Evolutionary conservation across 2,113 vertebrate genomes (phyloP).

Genomic region (Gallinago paraguaiae): DNA sequence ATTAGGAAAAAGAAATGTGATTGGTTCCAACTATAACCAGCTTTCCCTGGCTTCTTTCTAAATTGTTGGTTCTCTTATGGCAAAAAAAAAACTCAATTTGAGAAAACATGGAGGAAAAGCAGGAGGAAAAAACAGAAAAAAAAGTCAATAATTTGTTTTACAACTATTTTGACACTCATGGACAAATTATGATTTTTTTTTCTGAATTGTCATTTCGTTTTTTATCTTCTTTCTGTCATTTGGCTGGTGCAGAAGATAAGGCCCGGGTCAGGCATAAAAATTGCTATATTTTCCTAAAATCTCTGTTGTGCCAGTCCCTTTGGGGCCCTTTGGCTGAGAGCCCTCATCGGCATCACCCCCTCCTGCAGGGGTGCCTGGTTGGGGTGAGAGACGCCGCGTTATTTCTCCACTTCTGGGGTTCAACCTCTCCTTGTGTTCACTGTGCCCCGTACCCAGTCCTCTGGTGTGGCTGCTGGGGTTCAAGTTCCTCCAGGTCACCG

Average conservation of each 20-base stretch:
- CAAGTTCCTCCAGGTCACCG: fast-evolving
- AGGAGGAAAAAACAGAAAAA: not conserved
- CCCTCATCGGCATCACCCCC: no score
- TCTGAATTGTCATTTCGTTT: not conserved
- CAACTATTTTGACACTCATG: not conserved
- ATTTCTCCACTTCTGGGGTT: not conserved
- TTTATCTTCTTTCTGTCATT: not conserved
- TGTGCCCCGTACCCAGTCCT: not conserved
- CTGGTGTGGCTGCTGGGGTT: fast-evolving
- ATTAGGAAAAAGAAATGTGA: not conserved
- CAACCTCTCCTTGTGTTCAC: not conserved
- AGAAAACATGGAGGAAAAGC: not conserved
- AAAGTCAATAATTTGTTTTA: not conserved
- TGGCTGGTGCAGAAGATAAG: not conserved
- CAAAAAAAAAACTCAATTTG: not conserved
- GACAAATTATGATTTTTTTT: not conserved
- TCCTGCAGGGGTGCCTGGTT: not conserved
- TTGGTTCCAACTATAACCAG: not conserved
- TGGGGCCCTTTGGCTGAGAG: not conserved
- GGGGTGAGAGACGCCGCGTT: fast-evolving
- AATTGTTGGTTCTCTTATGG: not conserved
- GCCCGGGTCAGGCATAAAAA: no score
- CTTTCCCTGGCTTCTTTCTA: not conserved
- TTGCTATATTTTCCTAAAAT: not conserved
- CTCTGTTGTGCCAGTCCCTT: fast-evolving